Evolutionary conservation across 2,888 invertebrate genomes (phyloP), one percentile per base, ranked within the genome.

Genomic region (Athalia circularis): DNA sequence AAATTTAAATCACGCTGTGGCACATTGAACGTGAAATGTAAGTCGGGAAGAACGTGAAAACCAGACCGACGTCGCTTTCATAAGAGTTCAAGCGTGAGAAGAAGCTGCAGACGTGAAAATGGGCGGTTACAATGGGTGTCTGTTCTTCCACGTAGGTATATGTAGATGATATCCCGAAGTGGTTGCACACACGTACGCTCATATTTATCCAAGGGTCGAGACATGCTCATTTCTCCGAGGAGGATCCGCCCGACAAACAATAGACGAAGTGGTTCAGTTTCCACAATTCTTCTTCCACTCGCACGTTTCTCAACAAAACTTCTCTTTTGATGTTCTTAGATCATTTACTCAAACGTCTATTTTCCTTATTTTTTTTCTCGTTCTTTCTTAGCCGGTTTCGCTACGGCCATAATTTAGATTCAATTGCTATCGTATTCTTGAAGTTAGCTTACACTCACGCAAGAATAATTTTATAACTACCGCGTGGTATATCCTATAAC

Each of bases 41-140:
- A 75, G 48, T 75, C 64, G 62, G 48, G 50, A 11, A 75, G 75
- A 75, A 75, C 52, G 75, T 75, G 75, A 75, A 75, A 75, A 75
- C 75, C 75, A 75, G 75, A 75, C 61, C 75, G 62, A 64, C 75
- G 68, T 74, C 78, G 70, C 78, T 78, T 74, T 78, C 78, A 72
- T 74, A 78, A 78, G 78, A 78, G 72, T 78, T 78, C 65, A 74
- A 74, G 78, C 72, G 78, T 74, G 78, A 59, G 78, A 78, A 64
- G 81, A 81, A 79, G 79, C 79, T 79, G 75, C 75, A 75, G 57
- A 76, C 61, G 61, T 29, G 75, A 75, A 75, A 75, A 75, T 62
- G 64, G 75, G 50, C 47, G 75, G 50, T 52, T 50, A 75, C 54
- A 75, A 75, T 75, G 75, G 75, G 75, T 64, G 48, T 47, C 75